These are phyloP conservation scores for Discoglossus pictus DNA, from an alignment of 2,797 vertebrate genomes.

Conservation along the genomic window DNA sequence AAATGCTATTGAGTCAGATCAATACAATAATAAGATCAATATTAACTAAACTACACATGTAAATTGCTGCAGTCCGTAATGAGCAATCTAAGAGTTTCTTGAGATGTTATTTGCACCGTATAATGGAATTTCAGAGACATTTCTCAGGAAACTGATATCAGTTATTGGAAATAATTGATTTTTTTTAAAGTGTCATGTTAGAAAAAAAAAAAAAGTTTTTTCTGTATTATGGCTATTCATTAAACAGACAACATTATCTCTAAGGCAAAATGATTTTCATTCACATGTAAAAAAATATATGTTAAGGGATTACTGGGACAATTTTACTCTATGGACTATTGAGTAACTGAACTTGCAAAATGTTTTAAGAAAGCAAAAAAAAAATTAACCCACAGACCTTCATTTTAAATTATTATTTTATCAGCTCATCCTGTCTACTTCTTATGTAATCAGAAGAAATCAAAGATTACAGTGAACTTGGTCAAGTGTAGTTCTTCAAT, in stretches of 20 bases:
- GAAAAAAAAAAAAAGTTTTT: not conserved
- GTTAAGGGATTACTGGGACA: too few species aligned
- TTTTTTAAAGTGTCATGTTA: conserved; percentile 24
- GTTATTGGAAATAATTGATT: conserved; percentile 26
- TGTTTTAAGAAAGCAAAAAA: too few species aligned
- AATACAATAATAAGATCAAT: conserved; percentile 24
- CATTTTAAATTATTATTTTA: too few species aligned
- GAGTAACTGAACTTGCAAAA: too few species aligned
- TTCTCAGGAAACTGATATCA: conserved; percentile 6
- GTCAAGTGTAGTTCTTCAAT: too few species aligned
- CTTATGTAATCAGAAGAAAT: too few species aligned
- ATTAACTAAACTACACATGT: not conserved
- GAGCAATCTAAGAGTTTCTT: not conserved
- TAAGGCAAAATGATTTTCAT: not conserved
- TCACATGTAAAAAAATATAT: too few species aligned
- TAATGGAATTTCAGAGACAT: not conserved
- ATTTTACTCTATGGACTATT: too few species aligned
- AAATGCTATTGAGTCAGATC: conserved; percentile 25
- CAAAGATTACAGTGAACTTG: too few species aligned
- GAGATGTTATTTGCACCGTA: not conserved
- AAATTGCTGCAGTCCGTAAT: not conserved
- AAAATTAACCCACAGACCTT: too few species aligned
- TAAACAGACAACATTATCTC: not conserved
- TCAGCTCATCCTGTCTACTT: too few species aligned
- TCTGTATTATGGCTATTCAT: not conserved